A percentile compares a stretch with the other conserved stretches of the same genome.
These are phyloP conservation scores for Hippocampus guttulatus DNA, from an alignment of 2,113 vertebrate genomes.

Conservation along the genomic window DNA sequence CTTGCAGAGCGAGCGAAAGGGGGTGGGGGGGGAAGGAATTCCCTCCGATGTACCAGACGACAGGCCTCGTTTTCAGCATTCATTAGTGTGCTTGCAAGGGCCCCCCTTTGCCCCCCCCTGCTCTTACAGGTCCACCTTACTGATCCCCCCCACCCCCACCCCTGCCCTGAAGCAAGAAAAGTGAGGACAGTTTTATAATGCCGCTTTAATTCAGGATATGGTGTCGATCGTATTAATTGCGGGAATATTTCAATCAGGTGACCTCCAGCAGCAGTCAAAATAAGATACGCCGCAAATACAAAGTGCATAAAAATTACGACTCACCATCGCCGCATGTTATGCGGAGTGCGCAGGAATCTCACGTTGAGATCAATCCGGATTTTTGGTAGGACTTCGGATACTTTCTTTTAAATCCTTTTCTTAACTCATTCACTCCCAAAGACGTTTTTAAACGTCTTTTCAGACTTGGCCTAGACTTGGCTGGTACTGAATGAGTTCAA, in stretches of 20 bases:
- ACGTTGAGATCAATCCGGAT: too few relatives aligned
- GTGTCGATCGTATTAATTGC: slow-evolving; percentile 19
- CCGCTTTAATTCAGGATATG: slow-evolving; percentile 12
- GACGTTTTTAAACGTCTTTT: too few relatives aligned
- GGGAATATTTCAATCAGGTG: slow-evolving; percentile 6
- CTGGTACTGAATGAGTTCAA: too few relatives aligned
- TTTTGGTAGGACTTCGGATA: too few relatives aligned
- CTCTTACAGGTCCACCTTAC: slow-evolving; percentile 39
- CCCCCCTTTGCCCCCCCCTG: background rate
- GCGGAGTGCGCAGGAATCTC: too few relatives aligned
- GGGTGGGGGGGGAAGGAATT: slow-evolving; percentile 65
- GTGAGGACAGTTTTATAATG: slow-evolving; percentile 17
- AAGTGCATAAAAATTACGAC: too few relatives aligned
- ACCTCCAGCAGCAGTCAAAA: background rate
- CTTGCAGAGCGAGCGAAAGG: slow-evolving; percentile 32
- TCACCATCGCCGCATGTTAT: too few relatives aligned
- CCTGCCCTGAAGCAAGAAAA: background rate
- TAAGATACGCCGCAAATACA: too few relatives aligned
- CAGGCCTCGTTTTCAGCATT: slow-evolving; percentile 63
- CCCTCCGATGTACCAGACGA: slow-evolving; percentile 68
- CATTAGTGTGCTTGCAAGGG: slow-evolving; percentile 28
- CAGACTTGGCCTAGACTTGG: too few relatives aligned
- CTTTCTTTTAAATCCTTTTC: too few relatives aligned
- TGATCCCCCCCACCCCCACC: slow-evolving; percentile 6
- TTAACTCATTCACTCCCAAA: too few relatives aligned